Evolutionary conservation across 2,797 vertebrate species (phyloP), one percentile per base, ranked within the genome.

Genomic region (Acanthiza pusilla): DNA sequence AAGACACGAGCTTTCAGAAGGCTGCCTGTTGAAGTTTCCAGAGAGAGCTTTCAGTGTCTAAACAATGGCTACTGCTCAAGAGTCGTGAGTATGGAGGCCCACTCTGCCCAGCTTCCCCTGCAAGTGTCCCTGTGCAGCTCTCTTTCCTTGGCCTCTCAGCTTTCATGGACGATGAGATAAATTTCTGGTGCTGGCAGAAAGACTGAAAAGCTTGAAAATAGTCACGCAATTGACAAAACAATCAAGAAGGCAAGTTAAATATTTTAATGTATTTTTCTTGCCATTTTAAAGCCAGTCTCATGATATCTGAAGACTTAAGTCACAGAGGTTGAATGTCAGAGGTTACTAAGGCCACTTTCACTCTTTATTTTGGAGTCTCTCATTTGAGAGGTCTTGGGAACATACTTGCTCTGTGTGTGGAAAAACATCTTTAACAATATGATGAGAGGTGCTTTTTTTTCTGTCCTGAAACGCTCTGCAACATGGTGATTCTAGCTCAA

Each of bases 361-460:
- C 22, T 85, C 88, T 82, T 85, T 84, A 78, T 85, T 95, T 91
- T 87, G 70, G 58, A 83, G n/a, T 77, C 81, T 72, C 71, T 93
- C 58, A 88, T 61, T 92, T 66, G 67, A 85, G 68, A 57, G 2
- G 2, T 75, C 82, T 92, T 87, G 80, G 81, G 88, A 95, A 93
- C 0, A 4, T 62, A 68, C 29, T 96, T 65, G 20, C 51, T 48
- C 30, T 85, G 5, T 55, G 30, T 51, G 70, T 83, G 68, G n/a
- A 93, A 92, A 95, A 96, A 88, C 66, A 91, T 77, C 40, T 58
- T 96, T 89, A 92, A 70, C 54, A 72, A 30, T 60, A 88, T 68
- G 92, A 89, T 85, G 88, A 94, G 85, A 96, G 66, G 40, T 81
- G 43, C 62, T 82, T 90, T 94, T 92, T 93, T 38, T 70, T 86